Conservation (phyloP, 2,113 vertebrate species). For the Pleuronectes platessa region DNA sequence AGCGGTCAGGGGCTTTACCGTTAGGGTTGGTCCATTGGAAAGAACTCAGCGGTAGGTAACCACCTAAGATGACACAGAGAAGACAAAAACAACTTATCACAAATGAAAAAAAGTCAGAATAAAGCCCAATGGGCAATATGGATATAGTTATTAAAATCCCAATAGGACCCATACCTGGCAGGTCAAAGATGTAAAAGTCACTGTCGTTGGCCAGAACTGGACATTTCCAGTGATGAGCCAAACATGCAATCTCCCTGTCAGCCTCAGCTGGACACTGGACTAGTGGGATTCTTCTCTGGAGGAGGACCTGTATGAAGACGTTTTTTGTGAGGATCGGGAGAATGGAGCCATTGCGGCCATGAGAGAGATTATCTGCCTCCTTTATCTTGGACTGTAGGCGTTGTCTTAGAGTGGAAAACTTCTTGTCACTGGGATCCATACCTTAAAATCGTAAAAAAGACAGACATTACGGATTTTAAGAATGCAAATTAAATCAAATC, state of each 20-base stretch:
- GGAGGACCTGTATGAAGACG: constrained; percentile 88
- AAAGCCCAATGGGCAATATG: neutral
- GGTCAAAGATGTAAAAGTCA: constrained; percentile 94
- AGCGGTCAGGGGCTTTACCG: constrained; percentile 70
- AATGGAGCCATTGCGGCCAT: constrained; percentile 81
- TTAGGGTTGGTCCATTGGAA: constrained; percentile 88
- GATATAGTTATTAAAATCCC: neutral
- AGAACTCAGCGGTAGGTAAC: constrained; percentile 87
- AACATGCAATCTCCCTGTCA: constrained; percentile 90
- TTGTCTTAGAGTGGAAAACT: constrained; percentile 85
- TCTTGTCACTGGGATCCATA: constrained; percentile 89
- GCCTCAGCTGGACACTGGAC: constrained; percentile 92
- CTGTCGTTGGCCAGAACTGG: constrained; percentile 93
- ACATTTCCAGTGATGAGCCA: constrained; percentile 92
- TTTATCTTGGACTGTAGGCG: constrained; percentile 87
- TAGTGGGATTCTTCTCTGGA: constrained; percentile 82
- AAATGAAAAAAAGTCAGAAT: neutral
- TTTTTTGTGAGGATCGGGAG: constrained; percentile 86
- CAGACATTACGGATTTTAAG: neutral
- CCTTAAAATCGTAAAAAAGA: constrained; percentile 65
- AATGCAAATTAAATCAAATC: too few relatives aligned
- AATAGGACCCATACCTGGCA: constrained; percentile 79
- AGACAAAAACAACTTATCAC: constrained; percentile 5
- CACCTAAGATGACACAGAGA: constrained; percentile 65
- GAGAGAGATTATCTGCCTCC: constrained; percentile 81